These are phyloP conservation scores for Hypercompe scribonia DNA, from an alignment of 2,888 invertebrate species.

Conservation along the genomic window DNA sequence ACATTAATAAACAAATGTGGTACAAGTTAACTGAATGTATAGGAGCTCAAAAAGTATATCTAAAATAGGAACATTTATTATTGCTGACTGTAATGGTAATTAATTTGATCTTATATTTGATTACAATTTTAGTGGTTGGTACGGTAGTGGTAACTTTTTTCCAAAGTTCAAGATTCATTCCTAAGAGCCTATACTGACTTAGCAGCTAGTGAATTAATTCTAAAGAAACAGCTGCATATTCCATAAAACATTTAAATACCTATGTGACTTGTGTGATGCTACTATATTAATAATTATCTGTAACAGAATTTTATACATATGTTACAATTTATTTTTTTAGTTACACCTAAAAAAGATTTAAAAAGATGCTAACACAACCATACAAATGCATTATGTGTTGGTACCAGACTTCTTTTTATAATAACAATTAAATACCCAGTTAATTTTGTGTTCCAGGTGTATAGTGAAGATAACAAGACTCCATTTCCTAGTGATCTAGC, in stretches of 20 bases:
- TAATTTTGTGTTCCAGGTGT: constrained; percentile 82
- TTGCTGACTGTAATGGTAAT: too few species aligned
- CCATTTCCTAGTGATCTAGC: constrained; percentile 92
- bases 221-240: background rate
- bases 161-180: background rate
- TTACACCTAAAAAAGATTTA: too few species aligned
- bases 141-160: too few species aligned
- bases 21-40: background rate
- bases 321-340: too few species aligned
- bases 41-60: too few species aligned
- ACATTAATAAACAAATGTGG: background rate
- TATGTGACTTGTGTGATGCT: background rate
- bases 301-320: too few species aligned
- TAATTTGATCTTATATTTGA: background rate
- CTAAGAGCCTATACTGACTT: background rate
- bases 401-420: background rate
- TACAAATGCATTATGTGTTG: too few species aligned
- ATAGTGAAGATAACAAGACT: constrained; percentile 89
- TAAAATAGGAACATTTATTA: background rate
- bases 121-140: background rate
- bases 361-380: too few species aligned
- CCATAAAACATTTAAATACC: background rate
- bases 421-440: background rate
- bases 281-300: background rate
- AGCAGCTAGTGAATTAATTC: background rate